Evolutionary conservation across 2,113 vertebrate genomes (phyloP), one percentile per base, ranked within the genome.

Genomic region (Dissostichus mawsoni): DNA sequence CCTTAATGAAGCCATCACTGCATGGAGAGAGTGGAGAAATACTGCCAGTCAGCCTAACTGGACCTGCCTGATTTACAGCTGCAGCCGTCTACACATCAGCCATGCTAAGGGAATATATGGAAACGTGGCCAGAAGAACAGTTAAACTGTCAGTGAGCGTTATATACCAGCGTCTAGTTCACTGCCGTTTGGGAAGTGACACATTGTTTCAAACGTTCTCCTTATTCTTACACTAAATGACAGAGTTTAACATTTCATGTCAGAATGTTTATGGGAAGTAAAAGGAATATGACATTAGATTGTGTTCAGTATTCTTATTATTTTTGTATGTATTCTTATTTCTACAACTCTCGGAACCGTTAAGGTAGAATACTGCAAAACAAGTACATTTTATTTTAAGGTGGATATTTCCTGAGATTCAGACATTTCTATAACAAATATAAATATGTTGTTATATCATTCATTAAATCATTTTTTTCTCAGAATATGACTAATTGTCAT

Each of bases 1-100:
- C 71, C 65, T 73, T 89, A 89, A 90, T 90, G 82, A 90, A 90
- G 87, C 87, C 83, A 86, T 91, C 89, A 86, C 83, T 51, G 79
- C 74, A 74, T 76, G 47, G 78, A 64, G 82, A 79, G 69, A 70
- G 63, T 4, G 55, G 57, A 87, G 75, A 91, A 89, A 87, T 89
- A 89, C 80, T 81, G 74, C 81, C 82, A 86, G 85, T 84, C 85
- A 82, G 83, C 69, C 85, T 75, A 57, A 87, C 87, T 75, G 87
- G 87, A 86, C 87, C 76, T 11, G 71, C 52, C 69, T 89, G 83
- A 91, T 89, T 86, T 87, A 89, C 82, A 89, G 87, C 80, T 33
- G 45, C 52, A 57, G 82, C 85, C 70, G 74, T 87, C 87, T 33
- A 87, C 82, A 85, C 82, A 75, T 87, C 87, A 83, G 69, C 80